Evolutionary conservation across 2,797 vertebrate genomes (phyloP).

Genomic region (Sphenopsis melanotis): DNA sequence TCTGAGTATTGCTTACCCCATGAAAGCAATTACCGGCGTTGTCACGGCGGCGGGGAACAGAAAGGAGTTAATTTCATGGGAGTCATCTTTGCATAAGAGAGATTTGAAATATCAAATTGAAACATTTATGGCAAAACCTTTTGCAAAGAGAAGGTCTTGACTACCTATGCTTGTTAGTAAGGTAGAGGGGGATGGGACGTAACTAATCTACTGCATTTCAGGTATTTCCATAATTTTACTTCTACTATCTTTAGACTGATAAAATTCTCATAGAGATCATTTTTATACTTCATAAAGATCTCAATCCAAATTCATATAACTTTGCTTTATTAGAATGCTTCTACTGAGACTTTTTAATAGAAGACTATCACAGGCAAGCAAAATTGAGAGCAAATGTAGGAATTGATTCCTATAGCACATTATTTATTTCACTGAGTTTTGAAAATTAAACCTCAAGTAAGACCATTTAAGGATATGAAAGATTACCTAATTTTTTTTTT

Average conservation of each 20-base stretch:
- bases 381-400: neutral
- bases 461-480: neutral
- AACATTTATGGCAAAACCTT: conserved; percentile 24
- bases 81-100: neutral
- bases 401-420: neutral
- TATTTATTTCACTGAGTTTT: conserved; percentile 23
- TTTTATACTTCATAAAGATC: neutral
- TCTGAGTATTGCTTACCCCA: conserved; percentile 16
- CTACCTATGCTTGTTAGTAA: neutral
- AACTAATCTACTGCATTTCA: neutral
- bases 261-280: neutral
- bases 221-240: neutral
- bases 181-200: neutral
- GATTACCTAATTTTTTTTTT: neutral
- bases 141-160: conserved; percentile 6
- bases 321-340: conserved; percentile 9
- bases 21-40: conserved; percentile 28
- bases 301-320: neutral
- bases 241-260: neutral
- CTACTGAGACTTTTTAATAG: neutral
- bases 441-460: neutral
- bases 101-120: conserved; percentile 30
- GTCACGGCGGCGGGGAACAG: neutral
- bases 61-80: conserved; percentile 53
- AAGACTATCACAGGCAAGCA: neutral